phyloP scores from a whole-genome alignment of 2,113 vertebrate genomes.

The Oncorhynchus keta region DNA sequence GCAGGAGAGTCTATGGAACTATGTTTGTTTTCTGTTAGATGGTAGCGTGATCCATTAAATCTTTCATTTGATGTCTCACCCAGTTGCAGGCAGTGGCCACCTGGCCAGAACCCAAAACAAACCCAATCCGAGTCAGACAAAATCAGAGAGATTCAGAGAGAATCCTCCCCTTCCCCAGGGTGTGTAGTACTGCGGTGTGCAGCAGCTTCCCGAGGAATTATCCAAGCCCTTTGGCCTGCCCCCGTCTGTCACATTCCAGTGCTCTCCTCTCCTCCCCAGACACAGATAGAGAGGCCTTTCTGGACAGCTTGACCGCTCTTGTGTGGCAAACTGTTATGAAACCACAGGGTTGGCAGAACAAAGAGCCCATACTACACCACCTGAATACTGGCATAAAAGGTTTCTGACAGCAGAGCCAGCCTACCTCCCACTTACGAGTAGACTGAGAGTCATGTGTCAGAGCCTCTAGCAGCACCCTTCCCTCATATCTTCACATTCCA shows the following conservation, averaged over 20 bases:
- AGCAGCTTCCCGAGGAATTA: conserved; percentile 19
- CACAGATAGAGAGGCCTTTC: conserved; percentile 6
- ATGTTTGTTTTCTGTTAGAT: not conserved
- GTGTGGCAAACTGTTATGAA: conserved; percentile 39
- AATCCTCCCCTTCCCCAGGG: conserved; percentile 15
- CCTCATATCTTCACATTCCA: too few relatives aligned
- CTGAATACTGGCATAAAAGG: conserved; percentile 22
- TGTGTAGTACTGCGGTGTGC: not conserved
- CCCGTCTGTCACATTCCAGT: conserved; percentile 15
- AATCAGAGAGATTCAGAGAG: conserved; percentile 1
- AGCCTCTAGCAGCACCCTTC: too few relatives aligned
- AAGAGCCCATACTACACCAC: conserved; percentile 4
- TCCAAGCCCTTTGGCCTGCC: conserved; percentile 28
- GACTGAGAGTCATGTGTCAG: too few relatives aligned
- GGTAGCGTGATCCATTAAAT: not conserved
- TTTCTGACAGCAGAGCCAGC: conserved; percentile 10
- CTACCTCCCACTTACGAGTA: too few relatives aligned
- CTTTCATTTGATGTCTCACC: conserved; percentile 9
- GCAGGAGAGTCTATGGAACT: too few relatives aligned
- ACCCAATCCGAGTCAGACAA: not conserved
- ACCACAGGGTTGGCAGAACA: conserved; percentile 34
- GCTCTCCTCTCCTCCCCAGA: not conserved
- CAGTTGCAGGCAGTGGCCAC: conserved; percentile 17
- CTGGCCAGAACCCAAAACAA: conserved; percentile 23
- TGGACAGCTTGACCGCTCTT: conserved; percentile 9